These are phyloP conservation scores for Pontoporia blainvillei DNA, from an alignment of 2,113 vertebrate species.

Conservation along the genomic window DNA sequence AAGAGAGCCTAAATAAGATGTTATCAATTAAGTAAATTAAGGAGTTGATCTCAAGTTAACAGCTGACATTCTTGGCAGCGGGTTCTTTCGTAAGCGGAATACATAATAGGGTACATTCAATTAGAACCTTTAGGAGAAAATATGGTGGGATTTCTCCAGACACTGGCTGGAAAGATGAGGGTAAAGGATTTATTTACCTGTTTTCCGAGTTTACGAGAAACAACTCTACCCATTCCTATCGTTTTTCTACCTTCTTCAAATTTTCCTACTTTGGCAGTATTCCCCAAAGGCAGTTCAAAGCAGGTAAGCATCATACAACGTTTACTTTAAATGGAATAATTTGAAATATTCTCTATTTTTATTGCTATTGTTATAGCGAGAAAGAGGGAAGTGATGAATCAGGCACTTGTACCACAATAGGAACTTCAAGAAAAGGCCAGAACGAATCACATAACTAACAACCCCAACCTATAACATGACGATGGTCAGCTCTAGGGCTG, in stretches of 20 bases:
- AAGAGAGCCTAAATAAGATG: neutral
- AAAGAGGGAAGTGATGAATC: neutral
- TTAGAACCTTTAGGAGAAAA: slow-evolving; percentile 17
- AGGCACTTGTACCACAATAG: neutral
- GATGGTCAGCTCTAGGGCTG: neutral
- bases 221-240: neutral
- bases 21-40: slow-evolving; percentile 17
- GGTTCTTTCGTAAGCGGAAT: neutral
- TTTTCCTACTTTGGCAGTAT: neutral
- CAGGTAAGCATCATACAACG: neutral
- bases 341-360: neutral
- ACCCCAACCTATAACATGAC: neutral
- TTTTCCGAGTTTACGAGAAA: neutral
- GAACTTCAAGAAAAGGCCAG: neutral
- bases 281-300: neutral
- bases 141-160: neutral
- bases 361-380: neutral
- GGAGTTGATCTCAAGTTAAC: neutral
- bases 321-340: neutral
- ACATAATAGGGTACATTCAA: neutral
- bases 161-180: neutral
- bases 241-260: slow-evolving; percentile 16
- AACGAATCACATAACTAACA: neutral
- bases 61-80: neutral
- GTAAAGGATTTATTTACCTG: neutral